Conservation (phyloP, 2,113 vertebrate species). For the Ariopsis seemanni region DNA sequence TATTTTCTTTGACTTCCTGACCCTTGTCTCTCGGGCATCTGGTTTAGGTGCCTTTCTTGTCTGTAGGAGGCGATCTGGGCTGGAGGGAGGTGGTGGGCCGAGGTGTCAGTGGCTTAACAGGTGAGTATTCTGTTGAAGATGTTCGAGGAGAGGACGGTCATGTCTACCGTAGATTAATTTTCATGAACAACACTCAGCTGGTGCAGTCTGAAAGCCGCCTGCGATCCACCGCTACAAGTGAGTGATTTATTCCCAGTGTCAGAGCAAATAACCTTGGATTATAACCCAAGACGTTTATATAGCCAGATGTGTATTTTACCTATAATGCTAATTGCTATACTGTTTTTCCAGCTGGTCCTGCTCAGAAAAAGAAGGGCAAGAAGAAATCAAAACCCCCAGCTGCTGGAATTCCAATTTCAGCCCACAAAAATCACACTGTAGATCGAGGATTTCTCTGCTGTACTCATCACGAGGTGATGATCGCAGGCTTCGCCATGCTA, state of each 20-base stretch:
- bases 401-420: conserved; percentile 21
- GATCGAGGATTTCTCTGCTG: conserved; percentile 92
- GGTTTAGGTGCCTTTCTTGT: conserved; percentile 89
- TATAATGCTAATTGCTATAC: background rate
- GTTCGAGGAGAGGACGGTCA: conserved; percentile 82
- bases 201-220: conserved; percentile 92
- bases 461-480: conserved; percentile 92
- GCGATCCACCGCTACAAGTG: conserved; percentile 58
- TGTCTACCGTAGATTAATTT: conserved; percentile 87
- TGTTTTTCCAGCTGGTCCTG: conserved; percentile 55
- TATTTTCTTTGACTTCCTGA: background rate
- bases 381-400: conserved; percentile 72
- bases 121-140: conserved; percentile 89
- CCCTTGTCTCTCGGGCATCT: background rate
- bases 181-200: conserved; percentile 84
- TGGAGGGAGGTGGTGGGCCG: conserved; percentile 78
- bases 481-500: conserved; percentile 84
- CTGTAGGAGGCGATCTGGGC: conserved; percentile 92
- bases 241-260: conserved; percentile 13
- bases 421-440: conserved; percentile 59
- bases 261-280: background rate
- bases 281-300: background rate
- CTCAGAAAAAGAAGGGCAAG: conserved; percentile 85
- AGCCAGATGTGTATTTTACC: background rate
- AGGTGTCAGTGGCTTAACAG: conserved; percentile 81